phyloP scores from a whole-genome alignment of 2,113 vertebrate genomes.

The Chelonoidis abingdonii region DNA sequence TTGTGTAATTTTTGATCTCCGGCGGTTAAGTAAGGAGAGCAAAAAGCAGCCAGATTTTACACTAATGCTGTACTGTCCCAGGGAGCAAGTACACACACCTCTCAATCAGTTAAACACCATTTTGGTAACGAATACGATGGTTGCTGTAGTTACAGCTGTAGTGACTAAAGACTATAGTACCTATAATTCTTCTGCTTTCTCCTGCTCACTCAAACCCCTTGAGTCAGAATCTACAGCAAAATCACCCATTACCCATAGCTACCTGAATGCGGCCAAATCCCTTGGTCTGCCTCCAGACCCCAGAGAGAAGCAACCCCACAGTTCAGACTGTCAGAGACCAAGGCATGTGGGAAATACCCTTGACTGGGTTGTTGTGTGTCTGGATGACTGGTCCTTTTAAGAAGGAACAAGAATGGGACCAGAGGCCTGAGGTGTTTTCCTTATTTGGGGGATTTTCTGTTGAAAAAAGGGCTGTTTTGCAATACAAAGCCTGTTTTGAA shows the following conservation, averaged over 20 bases:
- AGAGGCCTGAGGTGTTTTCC: not conserved
- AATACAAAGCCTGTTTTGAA: not conserved
- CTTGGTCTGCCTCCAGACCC: not conserved
- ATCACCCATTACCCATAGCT: not conserved
- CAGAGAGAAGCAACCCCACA: not conserved
- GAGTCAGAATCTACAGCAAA: not conserved
- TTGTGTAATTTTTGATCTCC: fast-evolving
- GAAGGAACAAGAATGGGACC: not conserved
- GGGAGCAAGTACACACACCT: not conserved
- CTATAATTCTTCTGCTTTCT: not conserved
- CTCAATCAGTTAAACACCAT: not conserved
- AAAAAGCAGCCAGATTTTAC: not conserved
- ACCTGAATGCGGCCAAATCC: not conserved
- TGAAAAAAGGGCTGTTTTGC: not conserved
- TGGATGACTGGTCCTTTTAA: not conserved
- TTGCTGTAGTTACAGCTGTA: not conserved
- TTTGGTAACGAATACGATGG: not conserved
- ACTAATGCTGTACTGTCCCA: not conserved
- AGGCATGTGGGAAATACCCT: not conserved
- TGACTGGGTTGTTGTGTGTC: not conserved
- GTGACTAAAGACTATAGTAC: not conserved
- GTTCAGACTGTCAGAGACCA: not conserved
- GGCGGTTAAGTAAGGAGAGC: fast-evolving
- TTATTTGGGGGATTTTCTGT: not conserved
- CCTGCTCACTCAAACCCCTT: not conserved